Percentiles rank a stretch among this genome's conserved stretches.
Evolutionary conservation across 64 coral and sea anemone genomes (phyloP).

Genomic region (Actinia tenebrosa): DNA sequence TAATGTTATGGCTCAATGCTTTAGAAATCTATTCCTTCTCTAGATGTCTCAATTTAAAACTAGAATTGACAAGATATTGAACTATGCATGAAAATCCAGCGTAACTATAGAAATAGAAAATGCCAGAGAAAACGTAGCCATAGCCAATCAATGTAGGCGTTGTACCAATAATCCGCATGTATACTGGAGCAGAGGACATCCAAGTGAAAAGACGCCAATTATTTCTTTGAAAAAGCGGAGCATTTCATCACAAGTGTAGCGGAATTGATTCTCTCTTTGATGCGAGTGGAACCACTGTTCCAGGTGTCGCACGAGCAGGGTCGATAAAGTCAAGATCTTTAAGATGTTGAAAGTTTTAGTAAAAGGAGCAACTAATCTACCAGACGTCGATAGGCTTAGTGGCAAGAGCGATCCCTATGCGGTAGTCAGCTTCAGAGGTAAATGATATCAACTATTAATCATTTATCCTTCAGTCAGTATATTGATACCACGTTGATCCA

Average conservation of each 20-base stretch:
- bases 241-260: not conserved
- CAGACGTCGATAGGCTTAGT: conserved; percentile 81
- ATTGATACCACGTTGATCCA: not conserved
- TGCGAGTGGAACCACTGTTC: not conserved
- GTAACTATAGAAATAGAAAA: conserved; percentile 6
- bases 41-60: not conserved
- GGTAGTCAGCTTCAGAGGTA: conserved; percentile 75
- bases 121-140: not conserved
- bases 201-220: not conserved
- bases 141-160: not conserved
- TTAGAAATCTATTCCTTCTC: no score
- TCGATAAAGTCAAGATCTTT: not conserved
- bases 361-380: conserved; percentile 64
- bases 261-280: not conserved
- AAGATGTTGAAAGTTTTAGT: conserved; percentile 75
- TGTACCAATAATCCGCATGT: not conserved
- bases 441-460: not conserved
- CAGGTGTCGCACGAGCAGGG: not conserved
- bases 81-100: not conserved
- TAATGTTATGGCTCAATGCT: no score
- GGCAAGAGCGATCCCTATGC: conserved; percentile 83
- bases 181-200: not conserved
- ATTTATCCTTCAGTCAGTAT: not conserved
- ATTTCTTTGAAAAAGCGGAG: not conserved
- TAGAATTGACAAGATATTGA: not conserved